Percentiles rank a stretch among this genome's conserved stretches.
phyloP scores from a whole-genome alignment of 2,113 vertebrate species.

The Speoplatyrhinus poulsoni region DNA sequence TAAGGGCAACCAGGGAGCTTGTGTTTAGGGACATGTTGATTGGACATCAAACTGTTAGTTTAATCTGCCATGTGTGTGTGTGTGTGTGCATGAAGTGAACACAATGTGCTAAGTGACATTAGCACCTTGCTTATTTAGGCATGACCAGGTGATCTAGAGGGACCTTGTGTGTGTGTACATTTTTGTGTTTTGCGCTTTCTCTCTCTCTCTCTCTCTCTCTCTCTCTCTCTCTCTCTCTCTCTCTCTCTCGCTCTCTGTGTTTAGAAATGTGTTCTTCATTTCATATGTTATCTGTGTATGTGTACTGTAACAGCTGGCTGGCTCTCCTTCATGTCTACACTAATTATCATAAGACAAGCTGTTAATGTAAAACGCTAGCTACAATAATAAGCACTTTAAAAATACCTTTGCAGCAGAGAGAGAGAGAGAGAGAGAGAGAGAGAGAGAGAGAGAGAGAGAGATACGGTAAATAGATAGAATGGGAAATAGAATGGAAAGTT shows the following conservation, averaged over 20 bases:
- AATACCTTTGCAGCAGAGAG: too few species aligned
- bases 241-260: background rate
- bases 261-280: background rate
- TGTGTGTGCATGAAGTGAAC: constrained; percentile 5
- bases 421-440: too few species aligned
- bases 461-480: too few species aligned
- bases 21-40: constrained; percentile 41
- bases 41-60: constrained; percentile 55
- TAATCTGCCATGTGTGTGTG: constrained; percentile 48
- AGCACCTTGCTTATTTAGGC: constrained; percentile 44
- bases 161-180: constrained; percentile 1
- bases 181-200: too few species aligned
- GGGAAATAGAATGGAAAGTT: too few species aligned
- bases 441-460: too few species aligned
- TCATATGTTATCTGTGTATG: too few species aligned
- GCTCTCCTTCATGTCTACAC: constrained; percentile 11
- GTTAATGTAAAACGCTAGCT: background rate
- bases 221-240: too few species aligned
- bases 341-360: background rate
- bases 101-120: constrained; percentile 51
- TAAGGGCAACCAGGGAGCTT: background rate
- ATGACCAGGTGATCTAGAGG: constrained; percentile 34
- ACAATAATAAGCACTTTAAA: too few species aligned
- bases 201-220: too few species aligned
- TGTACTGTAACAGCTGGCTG: constrained; percentile 16